A percentile compares a stretch with the other conserved stretches of the same genome.
phyloP scores from a whole-genome alignment of 2,113 vertebrate genomes.

The Oncorhynchus tshawytscha region DNA sequence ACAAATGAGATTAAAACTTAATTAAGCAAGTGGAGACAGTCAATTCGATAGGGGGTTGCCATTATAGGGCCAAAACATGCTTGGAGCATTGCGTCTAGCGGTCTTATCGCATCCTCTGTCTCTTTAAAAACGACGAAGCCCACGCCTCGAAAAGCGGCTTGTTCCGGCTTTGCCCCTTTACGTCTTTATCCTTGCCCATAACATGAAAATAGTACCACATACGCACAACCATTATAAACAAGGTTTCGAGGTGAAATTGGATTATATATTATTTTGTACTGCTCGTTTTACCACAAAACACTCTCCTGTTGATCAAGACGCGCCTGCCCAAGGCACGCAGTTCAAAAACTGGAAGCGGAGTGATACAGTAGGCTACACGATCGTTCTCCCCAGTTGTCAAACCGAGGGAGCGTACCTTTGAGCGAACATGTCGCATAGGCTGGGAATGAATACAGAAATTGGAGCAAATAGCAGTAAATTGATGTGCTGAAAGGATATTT shows the following conservation, averaged over 20 bases:
- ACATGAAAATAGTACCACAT: slow-evolving; percentile 68
- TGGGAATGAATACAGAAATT: slow-evolving; percentile 40
- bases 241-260: not conserved
- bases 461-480: slow-evolving; percentile 26
- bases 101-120: slow-evolving; percentile 46
- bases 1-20: slow-evolving; percentile 14
- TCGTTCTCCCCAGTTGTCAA: slow-evolving; percentile 43
- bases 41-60: not conserved
- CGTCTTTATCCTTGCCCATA: slow-evolving; percentile 73
- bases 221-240: not conserved
- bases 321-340: slow-evolving; percentile 37
- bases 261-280: not conserved
- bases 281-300: slow-evolving; percentile 17
- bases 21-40: not conserved
- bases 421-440: slow-evolving; percentile 50
- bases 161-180: slow-evolving; percentile 78
- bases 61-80: not conserved
- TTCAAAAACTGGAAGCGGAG: slow-evolving; percentile 64
- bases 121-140: slow-evolving; percentile 74
- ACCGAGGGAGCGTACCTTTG: slow-evolving; percentile 45
- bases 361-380: slow-evolving; percentile 47
- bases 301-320: slow-evolving; percentile 10
- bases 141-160: slow-evolving; percentile 84
- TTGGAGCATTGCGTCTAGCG: slow-evolving; percentile 17
- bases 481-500: slow-evolving; percentile 39